These are phyloP conservation scores for Parazoanthus swiftii DNA, from an alignment of 92 coral and sea anemone species.

Conservation along the genomic window DNA sequence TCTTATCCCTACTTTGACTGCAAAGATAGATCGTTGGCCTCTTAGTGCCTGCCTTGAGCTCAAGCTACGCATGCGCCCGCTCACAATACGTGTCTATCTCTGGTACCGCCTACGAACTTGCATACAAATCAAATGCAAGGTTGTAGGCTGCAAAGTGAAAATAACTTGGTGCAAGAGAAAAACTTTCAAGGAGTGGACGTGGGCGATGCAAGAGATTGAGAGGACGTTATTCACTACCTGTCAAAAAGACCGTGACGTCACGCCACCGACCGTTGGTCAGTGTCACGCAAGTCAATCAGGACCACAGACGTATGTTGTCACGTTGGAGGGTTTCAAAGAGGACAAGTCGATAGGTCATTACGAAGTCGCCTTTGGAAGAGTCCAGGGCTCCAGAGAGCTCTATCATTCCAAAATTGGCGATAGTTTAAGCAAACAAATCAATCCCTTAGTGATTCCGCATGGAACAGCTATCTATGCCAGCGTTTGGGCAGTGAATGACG, in stretches of 20 bases:
- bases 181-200: constrained; percentile 88
- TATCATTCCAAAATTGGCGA: constrained; percentile 69
- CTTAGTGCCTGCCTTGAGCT: constrained; percentile 88
- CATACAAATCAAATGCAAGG: constrained; percentile 62
- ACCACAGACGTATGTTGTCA: constrained; percentile 76
- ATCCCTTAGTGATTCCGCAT: constrained; percentile 70
- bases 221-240: constrained; percentile 78
- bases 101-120: constrained; percentile 88
- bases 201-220: constrained; percentile 83
- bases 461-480: constrained; percentile 78
- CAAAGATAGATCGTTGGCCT: constrained; percentile 89
- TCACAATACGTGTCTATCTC: constrained; percentile 81
- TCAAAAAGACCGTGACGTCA: constrained; percentile 68
- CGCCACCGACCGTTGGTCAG: constrained; percentile 78
- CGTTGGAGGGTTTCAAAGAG: constrained; percentile 90
- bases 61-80: constrained; percentile 84
- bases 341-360: constrained; percentile 77
- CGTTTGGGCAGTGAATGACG: constrained; percentile 81
- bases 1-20: constrained; percentile 84
- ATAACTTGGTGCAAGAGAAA: constrained; percentile 78
- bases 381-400: constrained; percentile 85
- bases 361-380: constrained; percentile 78
- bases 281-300: constrained; percentile 88
- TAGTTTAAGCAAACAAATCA: constrained; percentile 64
- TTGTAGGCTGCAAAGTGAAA: constrained; percentile 58